These are phyloP conservation scores for Iselma pallidipennis DNA, from an alignment of 2,888 invertebrate species.

Conservation along the genomic window DNA sequence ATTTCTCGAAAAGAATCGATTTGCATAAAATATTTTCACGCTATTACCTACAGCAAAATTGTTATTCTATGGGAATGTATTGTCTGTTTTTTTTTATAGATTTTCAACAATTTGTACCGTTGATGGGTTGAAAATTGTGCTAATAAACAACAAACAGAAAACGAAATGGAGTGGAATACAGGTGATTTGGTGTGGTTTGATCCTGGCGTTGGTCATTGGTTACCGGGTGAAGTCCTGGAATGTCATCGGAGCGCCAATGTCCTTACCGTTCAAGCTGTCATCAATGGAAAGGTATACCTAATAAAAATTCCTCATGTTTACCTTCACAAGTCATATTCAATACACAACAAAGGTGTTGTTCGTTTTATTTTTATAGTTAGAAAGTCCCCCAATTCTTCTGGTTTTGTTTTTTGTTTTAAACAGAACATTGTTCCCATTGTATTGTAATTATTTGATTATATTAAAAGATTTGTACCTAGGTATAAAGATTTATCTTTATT, in stretches of 20 bases:
- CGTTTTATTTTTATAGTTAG: constrained; percentile 8
- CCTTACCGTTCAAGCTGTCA: constrained; percentile 84
- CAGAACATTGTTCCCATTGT: constrained; percentile 10
- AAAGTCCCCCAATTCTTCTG: constrained; percentile 14
- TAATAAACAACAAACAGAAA: not conserved
- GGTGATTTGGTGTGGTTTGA: constrained; percentile 96
- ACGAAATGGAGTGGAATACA: constrained; percentile 65
- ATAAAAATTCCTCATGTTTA: not conserved
- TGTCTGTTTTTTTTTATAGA: not conserved
- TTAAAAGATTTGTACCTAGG: no score
- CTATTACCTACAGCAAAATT: no score
- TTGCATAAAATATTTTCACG: not conserved
- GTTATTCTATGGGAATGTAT: not conserved
- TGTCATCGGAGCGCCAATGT: constrained; percentile 89
- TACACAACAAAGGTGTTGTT: constrained; percentile 4
- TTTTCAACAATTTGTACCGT: not conserved
- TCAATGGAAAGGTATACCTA: constrained; percentile 77
- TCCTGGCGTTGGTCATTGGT: constrained; percentile 84
- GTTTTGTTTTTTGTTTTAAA: not conserved
- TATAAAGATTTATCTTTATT: not conserved
- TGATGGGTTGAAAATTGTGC: constrained; percentile 3
- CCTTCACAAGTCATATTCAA: not conserved
- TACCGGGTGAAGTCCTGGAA: constrained; percentile 90
- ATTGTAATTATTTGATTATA: constrained; percentile 8
- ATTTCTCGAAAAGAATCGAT: not conserved